These are phyloP conservation scores for Brachionus asplanchnoidis DNA, from an alignment of 1,140 invertebrate genomes.

Conservation along the genomic window DNA sequence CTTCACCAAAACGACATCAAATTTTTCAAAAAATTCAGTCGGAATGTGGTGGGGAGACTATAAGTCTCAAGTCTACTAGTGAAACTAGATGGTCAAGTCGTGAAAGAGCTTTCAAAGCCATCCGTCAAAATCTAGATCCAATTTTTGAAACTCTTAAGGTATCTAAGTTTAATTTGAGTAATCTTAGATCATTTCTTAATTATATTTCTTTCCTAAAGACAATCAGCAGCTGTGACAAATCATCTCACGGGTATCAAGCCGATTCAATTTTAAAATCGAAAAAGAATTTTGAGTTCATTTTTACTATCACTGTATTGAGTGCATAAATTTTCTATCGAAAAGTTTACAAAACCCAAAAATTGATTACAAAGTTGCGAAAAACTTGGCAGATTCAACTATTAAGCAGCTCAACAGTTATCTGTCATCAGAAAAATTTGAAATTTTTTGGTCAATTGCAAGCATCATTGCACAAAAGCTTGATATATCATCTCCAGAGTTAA, in stretches of 20 bases:
- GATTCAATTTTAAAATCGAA: slow-evolving; percentile 25
- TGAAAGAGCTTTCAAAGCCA: neutral
- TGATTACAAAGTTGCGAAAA: neutral
- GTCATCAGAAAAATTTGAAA: neutral
- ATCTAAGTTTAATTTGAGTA: too few species aligned
- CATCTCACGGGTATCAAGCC: neutral
- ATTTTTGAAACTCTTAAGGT: neutral
- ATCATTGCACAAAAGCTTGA: too few species aligned
- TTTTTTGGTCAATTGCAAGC: too few species aligned
- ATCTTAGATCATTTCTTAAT: too few species aligned
- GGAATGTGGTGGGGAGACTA: neutral
- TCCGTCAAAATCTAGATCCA: neutral
- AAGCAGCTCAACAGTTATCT: neutral
- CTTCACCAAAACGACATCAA: neutral
- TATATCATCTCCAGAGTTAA: too few species aligned
- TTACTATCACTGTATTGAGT: neutral
- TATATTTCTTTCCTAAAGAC: too few species aligned
- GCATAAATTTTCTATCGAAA: neutral
- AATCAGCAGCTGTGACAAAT: neutral
- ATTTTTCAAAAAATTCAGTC: slow-evolving; percentile 13
- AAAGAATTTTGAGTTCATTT: neutral
- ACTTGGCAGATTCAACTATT: neutral
- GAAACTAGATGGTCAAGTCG: neutral
- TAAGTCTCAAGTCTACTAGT: neutral
- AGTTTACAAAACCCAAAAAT: neutral